Base-by-base conservation (phyloP, 2,888 invertebrate genomes). In the Synanthedon myopaeformis region DNA sequence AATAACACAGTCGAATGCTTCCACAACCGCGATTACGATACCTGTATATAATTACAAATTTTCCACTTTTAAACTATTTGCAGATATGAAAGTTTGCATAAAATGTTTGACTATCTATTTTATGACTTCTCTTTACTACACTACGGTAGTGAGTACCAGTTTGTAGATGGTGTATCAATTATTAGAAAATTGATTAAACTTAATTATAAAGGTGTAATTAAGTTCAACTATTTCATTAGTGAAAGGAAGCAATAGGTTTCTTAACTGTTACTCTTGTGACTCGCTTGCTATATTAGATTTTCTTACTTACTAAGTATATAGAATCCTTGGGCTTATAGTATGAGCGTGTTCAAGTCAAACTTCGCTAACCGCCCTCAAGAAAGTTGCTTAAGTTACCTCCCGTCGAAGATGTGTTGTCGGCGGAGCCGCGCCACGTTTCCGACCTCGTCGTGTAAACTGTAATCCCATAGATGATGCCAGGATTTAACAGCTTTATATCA, bases 301-400 rank as follows among this genome's bases (percentile, higher is more conserved):
- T 76, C 74, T 79, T 79, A 72, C 75, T 66, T 79, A 72, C 75
- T 66, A 76, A 82, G 79, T 81, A 81, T 35, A 10, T 81, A 72
- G 77, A 75, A 83, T 80, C 83, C 82, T 72, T 66, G 70, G 80
- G 85, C 82, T 86, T 84, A 51, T 10, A 76, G 75, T 76, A 74
- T 69, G 65, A 76, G 78, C 79, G 80, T 79, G 81, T 79, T 82
- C 80, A 82, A 80, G 83, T 82, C 84, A 78, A 87, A 87, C 81
- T 87, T 85, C 70, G 74, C 76, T 77, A 84, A 85, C 84, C 82
- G 79, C 78, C 81, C 81, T 83, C 81, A 84, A 80, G 82, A 83
- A 85, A 86, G 77, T 87, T 86, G 76, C 67, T 61, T 70, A 84
- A 85, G 81, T 86, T 82, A 72, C 71, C 78, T 81, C 80, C 75